Evolutionary conservation across 2,888 invertebrate species (phyloP).

Genomic region (Drosophila borborema): DNA sequence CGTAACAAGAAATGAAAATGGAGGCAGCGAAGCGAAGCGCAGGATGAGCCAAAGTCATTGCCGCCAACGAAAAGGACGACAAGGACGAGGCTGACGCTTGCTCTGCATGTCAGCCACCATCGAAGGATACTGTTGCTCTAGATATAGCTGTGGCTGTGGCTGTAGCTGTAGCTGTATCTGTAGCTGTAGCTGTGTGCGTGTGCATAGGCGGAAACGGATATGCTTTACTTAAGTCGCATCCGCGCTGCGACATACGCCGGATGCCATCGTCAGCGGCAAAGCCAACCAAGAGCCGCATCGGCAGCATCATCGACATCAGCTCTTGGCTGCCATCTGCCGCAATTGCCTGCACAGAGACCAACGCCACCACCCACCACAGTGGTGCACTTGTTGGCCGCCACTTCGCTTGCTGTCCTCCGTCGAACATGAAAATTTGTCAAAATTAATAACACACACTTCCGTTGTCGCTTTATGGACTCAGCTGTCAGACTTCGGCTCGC

Average conservation of each 20-base stretch:
- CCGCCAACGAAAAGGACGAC: constrained; percentile 55
- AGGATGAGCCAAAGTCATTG: constrained; percentile 74
- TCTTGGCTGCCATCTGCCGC: constrained; percentile 58
- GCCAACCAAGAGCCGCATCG: constrained; percentile 23
- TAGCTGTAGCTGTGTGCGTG: constrained; percentile 45
- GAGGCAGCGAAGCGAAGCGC: constrained; percentile 64
- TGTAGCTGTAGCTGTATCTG: constrained; percentile 14
- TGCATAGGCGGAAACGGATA: constrained; percentile 79
- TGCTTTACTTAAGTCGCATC: constrained; percentile 82
- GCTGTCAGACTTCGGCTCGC: constrained; percentile 42
- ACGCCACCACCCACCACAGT: background rate
- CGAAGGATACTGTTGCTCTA: constrained; percentile 35
- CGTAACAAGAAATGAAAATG: constrained; percentile 80
- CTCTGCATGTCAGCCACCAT: constrained; percentile 50
- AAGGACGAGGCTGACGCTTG: constrained; percentile 30
- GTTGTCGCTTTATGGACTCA: constrained; percentile 70
- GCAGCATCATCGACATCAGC: constrained; percentile 26
- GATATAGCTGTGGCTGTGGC: constrained; percentile 17
- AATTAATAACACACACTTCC: constrained; percentile 82
- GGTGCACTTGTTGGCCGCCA: constrained; percentile 59
- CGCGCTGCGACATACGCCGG: constrained; percentile 80
- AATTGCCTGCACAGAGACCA: constrained; percentile 45
- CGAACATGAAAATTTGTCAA: constrained; percentile 82
- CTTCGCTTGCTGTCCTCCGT: constrained; percentile 53
- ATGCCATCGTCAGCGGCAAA: constrained; percentile 67